These are phyloP conservation scores for Macropodus opercularis DNA, from an alignment of 2,797 vertebrate species.

Conservation along the genomic window DNA sequence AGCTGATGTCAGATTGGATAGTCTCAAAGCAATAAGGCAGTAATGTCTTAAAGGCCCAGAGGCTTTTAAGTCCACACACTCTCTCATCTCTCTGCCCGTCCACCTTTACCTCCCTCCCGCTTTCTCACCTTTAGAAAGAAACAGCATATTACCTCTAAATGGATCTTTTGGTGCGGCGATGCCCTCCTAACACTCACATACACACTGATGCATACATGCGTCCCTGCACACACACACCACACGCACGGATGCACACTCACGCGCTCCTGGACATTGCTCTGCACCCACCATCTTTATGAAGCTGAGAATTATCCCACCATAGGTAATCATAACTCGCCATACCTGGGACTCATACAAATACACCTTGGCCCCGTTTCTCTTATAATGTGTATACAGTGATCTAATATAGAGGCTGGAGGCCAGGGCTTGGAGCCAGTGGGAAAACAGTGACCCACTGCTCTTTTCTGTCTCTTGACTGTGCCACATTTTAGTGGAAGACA, in stretches of 20 bases:
- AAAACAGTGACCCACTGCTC: conserved; percentile 49
- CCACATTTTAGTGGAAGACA: conserved; percentile 43
- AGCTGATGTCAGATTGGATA: conserved; percentile 77
- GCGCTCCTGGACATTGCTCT: conserved; percentile 57
- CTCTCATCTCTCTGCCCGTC: conserved; percentile 52
- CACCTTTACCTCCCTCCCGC: conserved; percentile 58
- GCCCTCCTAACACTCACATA: conserved; percentile 50
- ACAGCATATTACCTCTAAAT: conserved; percentile 80
- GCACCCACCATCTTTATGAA: conserved; percentile 76
- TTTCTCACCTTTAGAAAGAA: conserved; percentile 64
- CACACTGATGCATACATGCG: conserved; percentile 55
- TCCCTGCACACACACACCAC: conserved; percentile 35
- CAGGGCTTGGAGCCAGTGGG: conserved; percentile 61
- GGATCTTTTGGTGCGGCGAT: conserved; percentile 67
- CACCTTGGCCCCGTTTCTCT: conserved; percentile 69
- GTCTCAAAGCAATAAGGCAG: conserved; percentile 82
- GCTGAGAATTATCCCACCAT: conserved; percentile 81
- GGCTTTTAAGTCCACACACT: conserved; percentile 72
- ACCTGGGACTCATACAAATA: conserved; percentile 77
- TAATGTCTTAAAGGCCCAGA: conserved; percentile 79
- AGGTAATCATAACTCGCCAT: conserved; percentile 77
- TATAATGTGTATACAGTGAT: conserved; percentile 78
- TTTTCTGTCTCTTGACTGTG: conserved; percentile 59
- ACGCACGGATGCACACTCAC: conserved; percentile 39
- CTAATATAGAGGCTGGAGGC: conserved; percentile 63